These are phyloP conservation scores for Microcebus griseorufus DNA, from an alignment of 2,113 vertebrate genomes.

Conservation along the genomic window DNA sequence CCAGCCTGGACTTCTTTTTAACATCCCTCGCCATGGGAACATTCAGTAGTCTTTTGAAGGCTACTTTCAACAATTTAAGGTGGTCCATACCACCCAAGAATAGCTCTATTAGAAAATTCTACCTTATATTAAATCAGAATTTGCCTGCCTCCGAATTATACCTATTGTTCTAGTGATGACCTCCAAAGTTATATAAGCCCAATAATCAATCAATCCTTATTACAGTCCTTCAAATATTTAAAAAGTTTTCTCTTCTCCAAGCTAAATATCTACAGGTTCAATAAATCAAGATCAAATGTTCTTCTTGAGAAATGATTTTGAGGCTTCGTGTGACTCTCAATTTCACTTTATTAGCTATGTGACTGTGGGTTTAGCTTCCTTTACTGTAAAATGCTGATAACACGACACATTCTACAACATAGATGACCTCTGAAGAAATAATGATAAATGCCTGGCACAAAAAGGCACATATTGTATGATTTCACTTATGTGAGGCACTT, in stretches of 20 bases:
- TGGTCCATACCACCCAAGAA: not conserved
- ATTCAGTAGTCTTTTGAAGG: not conserved
- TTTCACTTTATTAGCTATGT: not conserved
- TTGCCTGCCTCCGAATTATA: not conserved
- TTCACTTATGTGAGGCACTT: not conserved
- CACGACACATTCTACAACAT: not conserved
- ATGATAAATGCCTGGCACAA: not conserved
- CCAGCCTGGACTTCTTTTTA: not conserved
- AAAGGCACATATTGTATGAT: not conserved
- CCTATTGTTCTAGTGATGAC: not conserved
- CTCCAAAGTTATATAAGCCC: not conserved
- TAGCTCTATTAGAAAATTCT: not conserved
- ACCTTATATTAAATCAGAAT: not conserved
- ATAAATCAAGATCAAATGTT: not conserved
- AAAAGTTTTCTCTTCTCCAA: not conserved
- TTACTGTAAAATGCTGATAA: not conserved
- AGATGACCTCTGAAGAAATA: not conserved
- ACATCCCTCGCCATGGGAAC: not conserved
- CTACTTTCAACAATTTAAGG: slow-evolving; percentile 6
- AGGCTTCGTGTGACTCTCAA: not conserved
- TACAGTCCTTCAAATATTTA: not conserved
- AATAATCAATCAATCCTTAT: not conserved
- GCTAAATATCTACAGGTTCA: not conserved
- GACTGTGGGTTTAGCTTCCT: not conserved
- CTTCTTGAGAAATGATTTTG: not conserved